Base-by-base conservation (phyloP, 2,797 vertebrate species). In the Megaceryle alcyon region DNA sequence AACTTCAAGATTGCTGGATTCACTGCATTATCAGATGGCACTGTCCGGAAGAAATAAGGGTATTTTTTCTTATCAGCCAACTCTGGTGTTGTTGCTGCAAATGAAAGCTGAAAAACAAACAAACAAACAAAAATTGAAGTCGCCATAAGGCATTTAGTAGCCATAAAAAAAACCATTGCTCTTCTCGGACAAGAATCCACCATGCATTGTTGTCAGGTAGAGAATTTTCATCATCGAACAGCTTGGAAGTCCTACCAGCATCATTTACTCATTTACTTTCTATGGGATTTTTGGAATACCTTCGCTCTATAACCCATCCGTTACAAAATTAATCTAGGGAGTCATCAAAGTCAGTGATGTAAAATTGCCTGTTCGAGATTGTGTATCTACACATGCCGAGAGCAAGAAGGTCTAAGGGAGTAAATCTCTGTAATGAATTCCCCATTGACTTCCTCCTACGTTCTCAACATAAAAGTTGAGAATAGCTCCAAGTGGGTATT, bases 1-100 rank as follows among this genome's bases (percentile, higher is more conserved):
- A 99, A 98, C 98, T 99, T 99, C 77, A 99, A 98, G 82, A 99
- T 99, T 66, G 99, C 99, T 5, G 99, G 99, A 94, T 99, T 99
- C 96, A 99, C 99, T 1, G 99, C 99, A 16, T 99, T 99, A 98
- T 99, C 99, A 26, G 99, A 99, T 1, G 99, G 99, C 90, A 99
- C 99, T 0, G 99, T 99, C 96, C 99, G 98, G 98, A 99, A 99
- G 98, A 99, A 99, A 97, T 99, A 99, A 60, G 99, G 99, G 92
- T 99, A 99, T 94, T 99, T 99, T 98, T 99, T 99, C 98, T 99
- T 99, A 98, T 99, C 99, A 16, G 99, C 99, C 97, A 99, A 80
- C 43, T 99, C 99, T 33, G 99, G 99, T 1, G 99, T 99, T 85
- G 99, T 99, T 66, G 99, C 99, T 37, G 99, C 99, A 92, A 99